Percentiles rank a stretch among this genome's conserved stretches.
Conservation (phyloP, 2,888 invertebrate genomes). For the Macrosoma leucophasiata region DNA sequence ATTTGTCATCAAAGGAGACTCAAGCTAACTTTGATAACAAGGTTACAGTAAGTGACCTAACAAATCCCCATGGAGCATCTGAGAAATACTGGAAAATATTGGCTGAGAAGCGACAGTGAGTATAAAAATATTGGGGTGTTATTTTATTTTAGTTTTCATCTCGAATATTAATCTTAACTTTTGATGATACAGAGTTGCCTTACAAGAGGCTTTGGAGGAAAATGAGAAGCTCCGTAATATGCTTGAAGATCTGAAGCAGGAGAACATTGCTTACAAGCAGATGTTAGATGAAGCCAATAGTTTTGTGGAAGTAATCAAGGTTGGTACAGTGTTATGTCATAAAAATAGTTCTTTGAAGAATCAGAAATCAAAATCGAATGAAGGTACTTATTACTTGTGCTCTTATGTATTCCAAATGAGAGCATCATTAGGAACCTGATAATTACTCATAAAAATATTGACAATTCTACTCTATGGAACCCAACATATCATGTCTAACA, state of each 20-base stretch:
- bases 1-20: conserved; percentile 74
- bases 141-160: neutral
- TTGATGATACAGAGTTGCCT: conserved; percentile 66
- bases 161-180: neutral
- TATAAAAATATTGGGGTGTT: conserved; percentile 17
- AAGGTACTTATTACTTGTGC: no score
- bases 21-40: conserved; percentile 75
- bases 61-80: conserved; percentile 80
- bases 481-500: no score
- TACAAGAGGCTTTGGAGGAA: conserved; percentile 83
- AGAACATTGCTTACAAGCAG: conserved; percentile 79
- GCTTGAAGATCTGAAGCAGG: conserved; percentile 75
- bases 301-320: conserved; percentile 85
- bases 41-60: conserved; percentile 81
- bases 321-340: no score
- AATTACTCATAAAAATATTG: no score
- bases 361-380: no score
- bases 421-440: no score
- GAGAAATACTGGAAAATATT: conserved; percentile 85
- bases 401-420: no score
- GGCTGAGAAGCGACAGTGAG: conserved; percentile 81
- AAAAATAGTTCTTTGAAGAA: neutral
- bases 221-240: conserved; percentile 76
- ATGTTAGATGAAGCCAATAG: conserved; percentile 85
- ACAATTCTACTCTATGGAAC: no score